These are phyloP conservation scores for Calidris pugnax DNA, from an alignment of 2,113 vertebrate species.

Conservation along the genomic window DNA sequence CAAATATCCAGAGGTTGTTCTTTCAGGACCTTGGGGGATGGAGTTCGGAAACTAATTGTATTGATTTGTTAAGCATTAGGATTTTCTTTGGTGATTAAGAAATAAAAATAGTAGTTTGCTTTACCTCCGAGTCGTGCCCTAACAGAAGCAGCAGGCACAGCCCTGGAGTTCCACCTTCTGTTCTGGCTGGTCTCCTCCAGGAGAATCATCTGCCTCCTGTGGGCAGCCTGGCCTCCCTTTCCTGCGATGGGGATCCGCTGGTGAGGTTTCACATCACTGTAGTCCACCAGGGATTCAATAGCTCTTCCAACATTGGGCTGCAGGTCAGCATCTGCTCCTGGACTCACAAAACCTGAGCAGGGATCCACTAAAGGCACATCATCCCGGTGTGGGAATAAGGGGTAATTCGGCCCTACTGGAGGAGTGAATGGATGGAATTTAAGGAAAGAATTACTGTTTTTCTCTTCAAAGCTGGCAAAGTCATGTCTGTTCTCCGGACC, in stretches of 20 bases:
- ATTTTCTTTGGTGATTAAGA: not conserved
- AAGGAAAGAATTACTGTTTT: slow-evolving; percentile 38
- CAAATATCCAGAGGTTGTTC: not conserved
- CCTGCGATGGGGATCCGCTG: not conserved
- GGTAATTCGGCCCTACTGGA: not conserved
- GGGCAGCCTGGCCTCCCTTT: slow-evolving; percentile 19
- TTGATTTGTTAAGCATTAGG: not conserved
- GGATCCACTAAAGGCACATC: slow-evolving; percentile 63
- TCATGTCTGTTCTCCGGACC: slow-evolving; percentile 23
- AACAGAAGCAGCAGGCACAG: slow-evolving; percentile 50
- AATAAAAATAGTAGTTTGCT: not conserved
- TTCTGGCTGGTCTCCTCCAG: slow-evolving; percentile 34
- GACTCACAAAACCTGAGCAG: slow-evolving; percentile 72
- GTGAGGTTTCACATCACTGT: slow-evolving; percentile 25
- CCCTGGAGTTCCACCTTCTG: slow-evolving; percentile 73
- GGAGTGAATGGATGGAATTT: slow-evolving; percentile 45
- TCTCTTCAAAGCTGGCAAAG: slow-evolving; percentile 58
- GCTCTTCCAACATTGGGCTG: slow-evolving; percentile 36
- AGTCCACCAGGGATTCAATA: slow-evolving; percentile 48
- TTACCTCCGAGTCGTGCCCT: slow-evolving; percentile 73
- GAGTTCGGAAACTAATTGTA: not conserved
- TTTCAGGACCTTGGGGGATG: not conserved
- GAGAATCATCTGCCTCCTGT: not conserved
- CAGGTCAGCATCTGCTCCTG: slow-evolving; percentile 64
- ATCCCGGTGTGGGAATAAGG: slow-evolving; percentile 59